A percentile compares a stretch with the other conserved stretches of the same genome.
Conservation (phyloP, 2,888 invertebrate species). For the Chrysodeixis includens region DNA sequence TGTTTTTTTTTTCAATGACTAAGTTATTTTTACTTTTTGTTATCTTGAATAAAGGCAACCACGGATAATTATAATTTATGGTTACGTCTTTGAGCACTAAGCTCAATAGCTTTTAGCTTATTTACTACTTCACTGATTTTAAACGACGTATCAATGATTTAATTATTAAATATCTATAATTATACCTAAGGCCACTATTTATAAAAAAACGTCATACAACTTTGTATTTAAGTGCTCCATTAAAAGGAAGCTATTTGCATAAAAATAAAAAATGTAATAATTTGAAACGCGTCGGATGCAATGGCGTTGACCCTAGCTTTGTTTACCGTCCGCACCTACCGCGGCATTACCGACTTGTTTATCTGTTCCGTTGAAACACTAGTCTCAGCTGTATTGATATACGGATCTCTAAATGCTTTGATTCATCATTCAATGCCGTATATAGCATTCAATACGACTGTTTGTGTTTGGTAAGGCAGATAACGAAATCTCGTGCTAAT, state of each 20-base stretch:
- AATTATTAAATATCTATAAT: not conserved
- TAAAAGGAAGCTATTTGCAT: constrained; percentile 6
- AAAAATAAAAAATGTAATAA: constrained; percentile 45
- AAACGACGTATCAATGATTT: too few species aligned
- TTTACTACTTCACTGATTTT: too few species aligned
- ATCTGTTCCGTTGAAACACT: constrained; percentile 66
- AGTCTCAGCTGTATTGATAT: constrained; percentile 67
- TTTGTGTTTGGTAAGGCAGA: constrained; percentile 37
- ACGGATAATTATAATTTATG: constrained; percentile 29
- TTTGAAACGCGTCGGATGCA: constrained; percentile 48
- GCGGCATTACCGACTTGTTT: constrained; percentile 61
- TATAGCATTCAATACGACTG: constrained; percentile 30
- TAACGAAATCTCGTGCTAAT: constrained; percentile 39
- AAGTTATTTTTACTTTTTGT: constrained; percentile 24
- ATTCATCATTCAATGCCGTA: constrained; percentile 37
- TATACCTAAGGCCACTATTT: not conserved
- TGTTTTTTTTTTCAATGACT: constrained; percentile 45
- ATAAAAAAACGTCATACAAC: not conserved
- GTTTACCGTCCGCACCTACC: constrained; percentile 77
- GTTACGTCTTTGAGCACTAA: constrained; percentile 15
- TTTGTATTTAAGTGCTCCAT: constrained; percentile 7
- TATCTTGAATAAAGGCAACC: constrained; percentile 34
- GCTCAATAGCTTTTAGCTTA: constrained; percentile 16
- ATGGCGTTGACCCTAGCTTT: constrained; percentile 80
- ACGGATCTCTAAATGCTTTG: constrained; percentile 54